Percentiles rank a stretch among this genome's conserved stretches.
These are phyloP conservation scores for Escarpia spicata DNA, from an alignment of 2,888 invertebrate genomes.

Conservation along the genomic window DNA sequence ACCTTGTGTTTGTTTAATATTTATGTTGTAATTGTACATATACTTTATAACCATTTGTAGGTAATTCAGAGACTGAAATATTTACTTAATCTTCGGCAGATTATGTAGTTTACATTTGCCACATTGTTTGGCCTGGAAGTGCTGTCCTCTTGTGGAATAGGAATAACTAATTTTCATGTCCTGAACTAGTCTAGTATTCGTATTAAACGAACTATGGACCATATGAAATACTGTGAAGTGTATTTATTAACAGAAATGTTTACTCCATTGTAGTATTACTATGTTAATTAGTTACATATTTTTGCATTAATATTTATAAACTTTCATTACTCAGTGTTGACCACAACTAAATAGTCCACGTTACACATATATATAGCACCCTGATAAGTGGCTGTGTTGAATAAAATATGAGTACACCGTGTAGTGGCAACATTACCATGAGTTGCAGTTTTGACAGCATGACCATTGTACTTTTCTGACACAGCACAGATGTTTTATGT, in stretches of 20 bases:
- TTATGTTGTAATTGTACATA: too few relatives aligned
- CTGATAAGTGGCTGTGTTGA: not conserved
- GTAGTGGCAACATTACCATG: not conserved
- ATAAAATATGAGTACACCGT: not conserved
- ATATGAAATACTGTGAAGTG: too few relatives aligned
- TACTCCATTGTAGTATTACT: too few relatives aligned
- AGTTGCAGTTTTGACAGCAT: not conserved
- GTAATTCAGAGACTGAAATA: too few relatives aligned
- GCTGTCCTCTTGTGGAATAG: not conserved
- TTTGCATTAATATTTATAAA: not conserved
- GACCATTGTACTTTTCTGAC: not conserved
- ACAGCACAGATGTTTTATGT: not conserved
- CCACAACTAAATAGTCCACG: not conserved
- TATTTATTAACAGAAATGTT: too few relatives aligned
- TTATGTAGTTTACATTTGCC: not conserved
- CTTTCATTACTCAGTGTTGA: not conserved
- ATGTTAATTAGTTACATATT: not conserved
- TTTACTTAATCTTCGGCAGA: too few relatives aligned
- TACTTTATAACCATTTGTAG: too few relatives aligned
- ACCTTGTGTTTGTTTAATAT: too few relatives aligned
- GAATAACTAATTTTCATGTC: not conserved
- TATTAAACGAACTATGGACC: not conserved
- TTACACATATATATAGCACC: not conserved
- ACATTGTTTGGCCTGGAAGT: not conserved
- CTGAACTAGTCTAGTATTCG: not conserved